phyloP scores from a whole-genome alignment of 2,113 vertebrate genomes.

The Rallus limicola region DNA sequence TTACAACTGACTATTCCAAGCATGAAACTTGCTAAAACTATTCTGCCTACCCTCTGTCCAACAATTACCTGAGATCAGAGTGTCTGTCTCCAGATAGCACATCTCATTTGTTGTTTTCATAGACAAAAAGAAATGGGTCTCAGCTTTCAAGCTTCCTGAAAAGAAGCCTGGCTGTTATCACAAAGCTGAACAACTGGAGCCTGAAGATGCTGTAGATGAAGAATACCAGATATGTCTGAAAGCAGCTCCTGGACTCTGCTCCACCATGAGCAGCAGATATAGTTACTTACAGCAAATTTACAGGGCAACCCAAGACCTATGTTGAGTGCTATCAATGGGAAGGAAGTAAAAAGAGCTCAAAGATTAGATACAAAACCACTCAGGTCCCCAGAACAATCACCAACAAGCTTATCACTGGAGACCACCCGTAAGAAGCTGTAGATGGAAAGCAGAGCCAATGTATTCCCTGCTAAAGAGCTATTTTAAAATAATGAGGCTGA shows the following conservation, averaged over 20 bases:
- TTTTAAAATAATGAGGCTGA: not conserved
- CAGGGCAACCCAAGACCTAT: not conserved
- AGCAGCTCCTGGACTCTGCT: not conserved
- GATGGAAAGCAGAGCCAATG: not conserved
- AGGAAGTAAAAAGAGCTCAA: not conserved
- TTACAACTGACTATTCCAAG: not conserved
- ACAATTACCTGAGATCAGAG: not conserved
- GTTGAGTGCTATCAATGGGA: rapidly evolving
- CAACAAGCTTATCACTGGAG: not conserved
- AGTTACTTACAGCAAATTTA: not conserved
- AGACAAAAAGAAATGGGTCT: slow-evolving; percentile 2
- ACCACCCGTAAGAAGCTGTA: not conserved
- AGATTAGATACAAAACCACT: not conserved
- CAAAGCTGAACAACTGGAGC: not conserved
- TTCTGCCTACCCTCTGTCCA: not conserved
- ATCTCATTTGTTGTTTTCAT: not conserved
- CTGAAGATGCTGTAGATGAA: not conserved
- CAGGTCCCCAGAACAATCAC: not conserved
- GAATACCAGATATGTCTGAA: not conserved
- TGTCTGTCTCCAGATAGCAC: not conserved
- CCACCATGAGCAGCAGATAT: not conserved
- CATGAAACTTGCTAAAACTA: not conserved
- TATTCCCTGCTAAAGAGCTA: not conserved
- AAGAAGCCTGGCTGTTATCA: slow-evolving; percentile 1
- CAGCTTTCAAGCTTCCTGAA: not conserved